These are phyloP conservation scores for Phymanthus crucifer DNA, from an alignment of 92 coral and sea anemone genomes.

Conservation along the genomic window DNA sequence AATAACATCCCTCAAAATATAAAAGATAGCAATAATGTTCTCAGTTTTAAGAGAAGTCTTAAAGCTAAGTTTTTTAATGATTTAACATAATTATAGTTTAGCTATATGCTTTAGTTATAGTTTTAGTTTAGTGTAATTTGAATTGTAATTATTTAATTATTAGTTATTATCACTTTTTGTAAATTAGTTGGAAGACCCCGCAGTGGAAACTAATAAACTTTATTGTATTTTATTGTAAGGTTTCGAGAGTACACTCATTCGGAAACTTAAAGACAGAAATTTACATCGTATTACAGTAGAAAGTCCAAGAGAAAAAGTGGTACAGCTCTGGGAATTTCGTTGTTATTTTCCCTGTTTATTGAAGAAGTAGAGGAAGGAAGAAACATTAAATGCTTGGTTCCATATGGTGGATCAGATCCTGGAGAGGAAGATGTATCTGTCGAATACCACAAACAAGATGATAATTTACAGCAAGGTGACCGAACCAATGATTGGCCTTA, in stretches of 20 bases:
- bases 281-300: constrained; percentile 30
- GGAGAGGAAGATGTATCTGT: constrained; percentile 31
- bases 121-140: too few relatives aligned
- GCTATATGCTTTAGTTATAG: too few relatives aligned
- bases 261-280: constrained; percentile 35
- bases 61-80: too few relatives aligned
- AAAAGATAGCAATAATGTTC: too few relatives aligned
- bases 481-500: constrained; percentile 17
- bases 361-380: constrained; percentile 28
- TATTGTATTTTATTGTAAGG: background rate
- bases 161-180: too few relatives aligned
- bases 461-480: constrained; percentile 1
- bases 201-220: too few relatives aligned
- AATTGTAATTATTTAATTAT: too few relatives aligned
- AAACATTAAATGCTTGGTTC: constrained; percentile 39
- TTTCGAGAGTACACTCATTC: constrained; percentile 37
- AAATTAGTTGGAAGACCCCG: too few relatives aligned
- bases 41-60: too few relatives aligned
- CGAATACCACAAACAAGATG: constrained; percentile 12
- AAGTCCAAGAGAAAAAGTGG: constrained; percentile 41
- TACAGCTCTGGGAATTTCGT: constrained; percentile 45
- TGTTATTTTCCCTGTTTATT: constrained; percentile 36
- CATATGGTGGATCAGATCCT: constrained; percentile 50
- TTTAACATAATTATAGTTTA: too few relatives aligned
- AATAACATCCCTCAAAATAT: too few relatives aligned